Base-by-base conservation (phyloP, 1,140 invertebrate species). In the Brachionus paranguensis region DNA sequence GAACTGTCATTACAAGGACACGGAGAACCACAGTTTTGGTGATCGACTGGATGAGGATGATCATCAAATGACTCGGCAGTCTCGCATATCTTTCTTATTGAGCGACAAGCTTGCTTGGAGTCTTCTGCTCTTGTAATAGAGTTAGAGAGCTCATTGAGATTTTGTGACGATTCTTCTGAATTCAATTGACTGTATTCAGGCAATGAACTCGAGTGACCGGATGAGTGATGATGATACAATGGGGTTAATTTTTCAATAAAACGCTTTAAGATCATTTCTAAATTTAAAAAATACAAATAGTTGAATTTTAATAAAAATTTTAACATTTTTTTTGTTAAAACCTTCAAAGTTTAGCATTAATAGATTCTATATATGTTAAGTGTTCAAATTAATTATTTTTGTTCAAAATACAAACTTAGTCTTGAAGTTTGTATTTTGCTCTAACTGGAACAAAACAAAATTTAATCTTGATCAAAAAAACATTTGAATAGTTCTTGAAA, bases 281-380 rank as follows among this genome's bases (percentile, higher is more conserved):
- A 27, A 20, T 76, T 50, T 27, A 11, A 72, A 72, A 29, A 72
- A 72, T 43, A 2, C 8, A 72, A 41, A 72, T 41, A 41, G 17
- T 11, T 37, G 20, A 29, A 68, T 68, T 68, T 41, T 14, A 27
- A 68, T 68, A 37, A 68, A 33, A 33, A n/a, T 33, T 68, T 14
- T 29, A 33, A 41, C 12, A 24, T 24, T 68, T 33, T 68, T 68
- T 68, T 68, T 33, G 65, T 68, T 68, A 20, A 68, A 41, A 11
- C 20, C 37, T 74, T 45, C n/a, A 41, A 43, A 17, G 37, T 74
- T 74, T 24, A 45, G 33, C 70, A 4, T 43, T 17, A 10, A 20
- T 43, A 43, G 14, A n/a, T 45, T 74, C n/a, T 74, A 74, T 43
- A 74, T 74, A 74, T 74, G 70, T 74, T 74, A 74, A 74, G 70